Evolutionary conservation across 2,797 vertebrate species (phyloP).

Genomic region (Gila robusta): DNA sequence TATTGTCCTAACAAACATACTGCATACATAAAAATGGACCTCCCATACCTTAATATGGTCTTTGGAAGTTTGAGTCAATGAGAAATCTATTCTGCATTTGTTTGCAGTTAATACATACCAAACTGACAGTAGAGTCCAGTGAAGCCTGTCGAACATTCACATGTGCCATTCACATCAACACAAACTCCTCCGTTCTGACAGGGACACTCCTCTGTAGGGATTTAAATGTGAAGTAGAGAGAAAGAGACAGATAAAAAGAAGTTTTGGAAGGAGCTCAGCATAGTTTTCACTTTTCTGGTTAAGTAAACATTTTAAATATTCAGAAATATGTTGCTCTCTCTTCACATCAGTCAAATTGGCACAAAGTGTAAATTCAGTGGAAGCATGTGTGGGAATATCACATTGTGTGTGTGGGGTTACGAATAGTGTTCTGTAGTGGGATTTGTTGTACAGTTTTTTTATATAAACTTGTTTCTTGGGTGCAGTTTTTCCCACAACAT

Average conservation of each 20-base stretch:
- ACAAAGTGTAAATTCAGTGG: slow-evolving; percentile 62
- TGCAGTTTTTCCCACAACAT: slow-evolving; percentile 42
- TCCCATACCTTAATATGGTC: background rate
- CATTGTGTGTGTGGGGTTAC: slow-evolving; percentile 58
- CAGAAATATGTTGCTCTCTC: slow-evolving; percentile 20
- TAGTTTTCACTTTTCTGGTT: slow-evolving; percentile 23
- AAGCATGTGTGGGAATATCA: slow-evolving; percentile 59
- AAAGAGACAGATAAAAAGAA: slow-evolving; percentile 34
- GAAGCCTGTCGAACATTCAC: slow-evolving; percentile 81
- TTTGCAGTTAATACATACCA: slow-evolving; percentile 79
- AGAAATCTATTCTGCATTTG: background rate
- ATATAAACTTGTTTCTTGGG: slow-evolving; percentile 63
- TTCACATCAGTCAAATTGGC: slow-evolving; percentile 49
- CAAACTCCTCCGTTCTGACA: slow-evolving; percentile 94
- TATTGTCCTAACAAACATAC: background rate
- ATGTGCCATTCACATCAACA: slow-evolving; percentile 84
- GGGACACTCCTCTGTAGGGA: slow-evolving; percentile 81
- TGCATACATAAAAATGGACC: background rate
- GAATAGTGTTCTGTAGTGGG: slow-evolving; percentile 65
- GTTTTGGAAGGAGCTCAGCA: slow-evolving; percentile 3
- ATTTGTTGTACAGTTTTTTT: slow-evolving; percentile 59
- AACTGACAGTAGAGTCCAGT: slow-evolving; percentile 93
- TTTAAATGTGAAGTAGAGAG: slow-evolving; percentile 48
- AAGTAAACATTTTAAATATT: slow-evolving; percentile 44
- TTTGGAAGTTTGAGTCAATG: background rate